Evolutionary conservation across 2,888 invertebrate species (phyloP).

Genomic region (Gordius sp.): DNA sequence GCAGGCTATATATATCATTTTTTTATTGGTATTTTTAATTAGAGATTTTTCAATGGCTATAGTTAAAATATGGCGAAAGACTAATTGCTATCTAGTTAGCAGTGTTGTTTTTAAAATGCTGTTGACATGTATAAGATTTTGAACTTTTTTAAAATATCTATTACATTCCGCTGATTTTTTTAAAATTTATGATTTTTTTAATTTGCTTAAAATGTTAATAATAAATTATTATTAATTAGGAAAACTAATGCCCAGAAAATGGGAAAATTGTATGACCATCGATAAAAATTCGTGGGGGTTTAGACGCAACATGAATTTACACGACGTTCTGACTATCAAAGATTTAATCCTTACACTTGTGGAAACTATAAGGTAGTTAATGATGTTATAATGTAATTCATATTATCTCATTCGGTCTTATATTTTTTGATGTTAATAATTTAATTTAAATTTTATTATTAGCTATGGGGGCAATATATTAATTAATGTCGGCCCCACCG

Average conservation of each 20-base stretch:
- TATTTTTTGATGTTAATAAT: not conserved
- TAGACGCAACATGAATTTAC: slow-evolving; percentile 26
- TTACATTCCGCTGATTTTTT: not conserved
- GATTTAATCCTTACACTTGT: slow-evolving; percentile 25
- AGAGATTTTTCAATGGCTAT: too few species aligned
- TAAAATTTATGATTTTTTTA: slow-evolving; percentile 16
- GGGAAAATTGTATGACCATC: slow-evolving; percentile 33
- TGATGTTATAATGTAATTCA: not conserved
- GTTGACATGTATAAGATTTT: too few species aligned
- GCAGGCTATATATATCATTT: too few species aligned
- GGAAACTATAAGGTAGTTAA: slow-evolving; percentile 28
- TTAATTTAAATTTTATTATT: slow-evolving; percentile 16
- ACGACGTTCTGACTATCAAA: slow-evolving; percentile 23
- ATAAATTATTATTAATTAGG: slow-evolving; percentile 20
- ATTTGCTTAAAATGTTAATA: slow-evolving; percentile 15
- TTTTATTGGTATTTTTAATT: too few species aligned
- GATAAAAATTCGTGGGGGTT: slow-evolving; percentile 33
- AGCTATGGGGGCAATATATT: slow-evolving; percentile 26
- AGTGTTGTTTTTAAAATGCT: too few species aligned
- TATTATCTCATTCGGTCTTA: too few species aligned
- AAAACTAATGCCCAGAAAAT: slow-evolving; percentile 27
- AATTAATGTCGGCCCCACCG: slow-evolving; percentile 29
- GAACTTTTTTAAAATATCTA: too few species aligned
- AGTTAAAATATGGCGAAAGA: too few species aligned
- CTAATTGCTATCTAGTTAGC: too few species aligned